Evolutionary conservation across 2,113 vertebrate species (phyloP), one percentile per base, ranked within the genome.

Genomic region (Carettochelys insculpta): DNA sequence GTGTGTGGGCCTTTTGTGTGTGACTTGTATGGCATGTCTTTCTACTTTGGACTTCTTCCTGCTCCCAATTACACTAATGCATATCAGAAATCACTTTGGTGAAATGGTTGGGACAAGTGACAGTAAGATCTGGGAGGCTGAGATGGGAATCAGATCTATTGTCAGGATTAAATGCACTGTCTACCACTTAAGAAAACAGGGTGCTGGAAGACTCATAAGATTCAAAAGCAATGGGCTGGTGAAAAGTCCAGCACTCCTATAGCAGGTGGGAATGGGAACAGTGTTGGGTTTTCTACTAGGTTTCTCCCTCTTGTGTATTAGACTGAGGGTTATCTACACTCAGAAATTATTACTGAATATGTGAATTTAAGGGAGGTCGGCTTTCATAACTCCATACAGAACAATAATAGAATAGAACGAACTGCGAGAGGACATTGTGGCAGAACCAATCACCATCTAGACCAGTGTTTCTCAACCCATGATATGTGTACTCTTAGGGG

Each of bases 21-120:
- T 71, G n/a, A 41, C 38, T 71, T 71, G 38, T 20, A 71, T 20
- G 22, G 10, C 13, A 48, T 1, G 41, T 13, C 50, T 19, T 71
- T 34, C 1, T 0, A 2, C 27, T 25, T 6, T 1, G 1, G 19
- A 80, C 11, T 22, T 1, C 1, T 31, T 31, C 31, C 53, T n/a
- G 65, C 41, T 22, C 75, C n/a, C 11, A 6, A 77, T 4, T 1
- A 2, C 25, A 76, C 41, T 5, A 24, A 73, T 73, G 38, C 58
- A 45, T 13, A 43, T 43, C 71, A 45, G 25, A 61, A 41, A 0
- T 2, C 1, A 34, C 56, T 29, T 29, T 16, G 31, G 29, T 61
- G 14, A 61, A 61, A 61, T 61, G 58, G 29, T 16, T 58, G n/a
- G 68, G 38, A 71, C 38, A 71, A 71, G 5, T 71, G 19, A 41